Base-by-base conservation (phyloP, 1,140 invertebrate species). In the Laupala kohalensis region DNA sequence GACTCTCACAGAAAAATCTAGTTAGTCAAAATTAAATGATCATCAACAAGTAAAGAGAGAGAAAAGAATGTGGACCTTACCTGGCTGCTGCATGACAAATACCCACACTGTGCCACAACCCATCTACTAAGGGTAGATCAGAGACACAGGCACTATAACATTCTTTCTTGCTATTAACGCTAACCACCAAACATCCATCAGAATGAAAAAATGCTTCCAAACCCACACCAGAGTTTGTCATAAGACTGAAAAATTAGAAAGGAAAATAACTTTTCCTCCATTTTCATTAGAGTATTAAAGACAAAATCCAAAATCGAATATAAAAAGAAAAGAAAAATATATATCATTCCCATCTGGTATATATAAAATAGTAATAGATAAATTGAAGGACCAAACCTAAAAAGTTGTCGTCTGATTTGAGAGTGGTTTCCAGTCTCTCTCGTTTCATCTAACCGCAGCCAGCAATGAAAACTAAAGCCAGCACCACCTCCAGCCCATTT, bases 181-280 rank as follows among this genome's bases (percentile, higher is more conserved):
- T 84, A 25, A 88, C 82, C 23, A 87, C 83, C 25, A 89, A 77
- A 69, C 80, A 80, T 5, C 83, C 83, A 72, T 84, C 81, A 19
- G 82, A 78, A 25, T 84, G 84, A 27, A 89, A 81, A 74, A 88
- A 88, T 3, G 84, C 83, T 78, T 89, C 87, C 72, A 88, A 85
- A 9, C 87, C 86, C 75, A 80, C 79, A 6, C 84, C 84, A 70
- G 79, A 78, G 73, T 77, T 81, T 13, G 84, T 85, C n/a, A 81
- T 77, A 74, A 88, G 80, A 70, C 86, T 87, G 75, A 67, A 78
- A 74, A 27, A 68, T 6, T 15, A 65, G 4, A 3, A 65, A 65
- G 1, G 4, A 15, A 28, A 28, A 67, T 3, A 28, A 28, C 1
- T 15, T 28, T 27, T 3, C 9, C 24, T 15, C 12, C 19, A 13